Conservation (phyloP, 2,888 invertebrate genomes). For the Heteromyza rotundicornis region DNA sequence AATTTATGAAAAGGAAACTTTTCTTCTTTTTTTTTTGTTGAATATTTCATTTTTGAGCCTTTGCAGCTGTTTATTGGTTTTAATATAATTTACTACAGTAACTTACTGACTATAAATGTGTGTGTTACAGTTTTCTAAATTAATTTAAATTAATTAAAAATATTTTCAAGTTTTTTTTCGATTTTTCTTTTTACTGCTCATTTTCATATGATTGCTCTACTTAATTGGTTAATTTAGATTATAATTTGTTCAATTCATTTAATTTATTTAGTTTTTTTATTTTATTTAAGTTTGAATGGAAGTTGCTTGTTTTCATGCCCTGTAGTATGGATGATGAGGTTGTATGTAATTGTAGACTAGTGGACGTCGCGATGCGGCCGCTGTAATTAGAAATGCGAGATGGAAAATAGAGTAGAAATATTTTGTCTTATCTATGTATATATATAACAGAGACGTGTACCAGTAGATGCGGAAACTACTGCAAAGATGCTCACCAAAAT, state of each 20-base stretch:
- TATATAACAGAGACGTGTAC: too few relatives aligned
- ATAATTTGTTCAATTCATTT: slow-evolving; percentile 8
- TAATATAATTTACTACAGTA: background rate
- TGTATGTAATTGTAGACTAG: slow-evolving; percentile 54
- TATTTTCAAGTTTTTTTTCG: background rate
- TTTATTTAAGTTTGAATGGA: background rate
- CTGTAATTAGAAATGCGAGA: slow-evolving; percentile 33
- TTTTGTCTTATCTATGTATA: too few relatives aligned
- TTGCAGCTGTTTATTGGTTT: slow-evolving; percentile 47
- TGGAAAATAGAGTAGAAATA: too few relatives aligned
- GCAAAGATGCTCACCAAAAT: too few relatives aligned
- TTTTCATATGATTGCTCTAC: background rate
- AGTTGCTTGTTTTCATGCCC: slow-evolving; percentile 35
- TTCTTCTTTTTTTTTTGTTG: slow-evolving; percentile 18
- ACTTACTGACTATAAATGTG: slow-evolving; percentile 1
- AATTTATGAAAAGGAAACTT: slow-evolving; percentile 29
- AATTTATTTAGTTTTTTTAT: background rate
- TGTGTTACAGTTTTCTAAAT: slow-evolving; percentile 1
- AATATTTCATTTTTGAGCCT: slow-evolving; percentile 41
- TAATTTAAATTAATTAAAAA: background rate
- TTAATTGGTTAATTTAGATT: background rate
- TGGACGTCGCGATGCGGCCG: slow-evolving; percentile 44
- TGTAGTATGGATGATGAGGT: slow-evolving; percentile 49
- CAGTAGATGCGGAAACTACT: too few relatives aligned
- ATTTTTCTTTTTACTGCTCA: too few relatives aligned